Evolutionary conservation across 2,113 vertebrate species (phyloP).

Genomic region (Pterophyllum scalare): DNA sequence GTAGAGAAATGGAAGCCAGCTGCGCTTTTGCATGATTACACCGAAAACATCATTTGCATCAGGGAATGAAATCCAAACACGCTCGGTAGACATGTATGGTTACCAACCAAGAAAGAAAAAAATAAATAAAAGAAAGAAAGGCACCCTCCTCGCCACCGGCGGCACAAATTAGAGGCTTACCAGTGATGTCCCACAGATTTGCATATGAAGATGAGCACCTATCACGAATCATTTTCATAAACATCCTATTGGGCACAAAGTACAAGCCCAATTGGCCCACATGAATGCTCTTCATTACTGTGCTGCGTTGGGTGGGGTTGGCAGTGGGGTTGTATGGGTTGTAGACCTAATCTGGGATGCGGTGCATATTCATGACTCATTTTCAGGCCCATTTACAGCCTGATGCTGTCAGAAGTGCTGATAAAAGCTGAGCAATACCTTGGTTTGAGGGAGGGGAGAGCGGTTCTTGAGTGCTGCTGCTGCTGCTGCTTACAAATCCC

Average conservation of each 20-base stretch:
- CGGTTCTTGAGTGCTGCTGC: conserved; percentile 31
- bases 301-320: neutral
- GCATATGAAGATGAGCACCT: conserved; percentile 70
- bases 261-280: conserved; percentile 60
- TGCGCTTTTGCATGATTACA: conserved; percentile 79
- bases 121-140: neutral
- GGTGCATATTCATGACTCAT: conserved; percentile 55
- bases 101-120: conserved; percentile 23
- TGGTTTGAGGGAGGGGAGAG: neutral
- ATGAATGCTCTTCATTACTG: conserved; percentile 62
- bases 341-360: conserved; percentile 29
- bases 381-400: conserved; percentile 14
- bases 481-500: conserved; percentile 59
- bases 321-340: neutral
- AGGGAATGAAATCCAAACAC: conserved; percentile 73
- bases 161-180: conserved; percentile 59
- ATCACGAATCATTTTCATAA: conserved; percentile 61
- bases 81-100: conserved; percentile 44
- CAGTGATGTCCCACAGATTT: conserved; percentile 63
- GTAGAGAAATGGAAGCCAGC: conserved; percentile 68
- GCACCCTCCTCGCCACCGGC: neutral
- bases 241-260: conserved; percentile 53
- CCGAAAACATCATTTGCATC: conserved; percentile 78
- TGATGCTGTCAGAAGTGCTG: neutral
- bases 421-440: conserved; percentile 59